phyloP scores from a whole-genome alignment of 2,797 vertebrate genomes.

The Leptoclinus maculatus region DNA sequence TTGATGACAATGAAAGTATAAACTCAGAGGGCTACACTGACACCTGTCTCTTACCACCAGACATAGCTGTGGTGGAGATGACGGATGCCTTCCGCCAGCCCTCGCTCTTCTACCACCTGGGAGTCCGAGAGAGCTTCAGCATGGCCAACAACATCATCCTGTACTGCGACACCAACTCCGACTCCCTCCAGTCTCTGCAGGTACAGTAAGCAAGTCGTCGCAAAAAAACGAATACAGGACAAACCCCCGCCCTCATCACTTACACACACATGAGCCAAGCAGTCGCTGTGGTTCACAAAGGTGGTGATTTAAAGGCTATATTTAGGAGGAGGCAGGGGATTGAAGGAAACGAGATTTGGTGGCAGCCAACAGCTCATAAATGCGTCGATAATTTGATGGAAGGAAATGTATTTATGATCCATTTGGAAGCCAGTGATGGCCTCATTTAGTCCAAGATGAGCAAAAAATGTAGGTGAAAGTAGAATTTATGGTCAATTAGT shows the following conservation, averaged over 20 bases:
- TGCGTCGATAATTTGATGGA: conserved; percentile 36
- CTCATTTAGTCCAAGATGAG: background rate
- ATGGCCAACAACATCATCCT: conserved; percentile 99
- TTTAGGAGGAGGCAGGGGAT: conserved; percentile 42
- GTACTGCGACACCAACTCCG: conserved; percentile 94
- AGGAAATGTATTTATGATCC: conserved; percentile 37
- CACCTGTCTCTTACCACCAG: conserved; percentile 75
- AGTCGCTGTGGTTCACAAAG: background rate
- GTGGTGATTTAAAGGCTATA: conserved; percentile 51
- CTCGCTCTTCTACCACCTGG: conserved; percentile 97
- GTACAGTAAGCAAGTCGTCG: conserved; percentile 69
- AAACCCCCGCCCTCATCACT: background rate
- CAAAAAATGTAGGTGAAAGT: background rate
- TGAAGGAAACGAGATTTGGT: conserved; percentile 47
- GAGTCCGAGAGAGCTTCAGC: conserved; percentile 98
- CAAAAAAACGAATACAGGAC: background rate
- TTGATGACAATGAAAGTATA: background rate
- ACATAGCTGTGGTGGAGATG: conserved; percentile 98
- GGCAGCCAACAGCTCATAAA: conserved; percentile 14
- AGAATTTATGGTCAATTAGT: background rate
- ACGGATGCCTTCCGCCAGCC: conserved; percentile 97
- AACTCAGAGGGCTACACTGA: background rate
- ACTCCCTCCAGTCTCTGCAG: conserved; percentile 96
- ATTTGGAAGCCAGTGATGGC: background rate
- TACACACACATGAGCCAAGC: background rate